These are phyloP conservation scores for Halichoerus grypus DNA, from an alignment of 2,113 vertebrate genomes.

Conservation along the genomic window DNA sequence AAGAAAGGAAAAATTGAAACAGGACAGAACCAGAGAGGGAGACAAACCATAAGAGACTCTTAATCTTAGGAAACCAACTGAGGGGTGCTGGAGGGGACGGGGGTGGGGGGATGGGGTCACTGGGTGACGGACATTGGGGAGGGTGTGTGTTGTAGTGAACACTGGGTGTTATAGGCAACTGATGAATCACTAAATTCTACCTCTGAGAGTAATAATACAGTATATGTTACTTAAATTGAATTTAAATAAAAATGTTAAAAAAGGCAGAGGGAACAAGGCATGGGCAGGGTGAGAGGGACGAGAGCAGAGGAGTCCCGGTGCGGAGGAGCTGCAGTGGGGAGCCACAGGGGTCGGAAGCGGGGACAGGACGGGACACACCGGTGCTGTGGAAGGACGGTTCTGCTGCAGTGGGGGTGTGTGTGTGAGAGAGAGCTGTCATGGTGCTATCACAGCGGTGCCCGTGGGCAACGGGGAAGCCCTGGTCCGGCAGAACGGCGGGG, in stretches of 20 bases:
- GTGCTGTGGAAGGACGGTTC: background rate
- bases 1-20: background rate
- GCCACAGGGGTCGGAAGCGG: background rate
- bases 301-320: background rate
- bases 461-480: too few relatives aligned
- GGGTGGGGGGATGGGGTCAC: background rate
- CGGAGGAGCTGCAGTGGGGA: background rate
- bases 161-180: background rate
- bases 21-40: background rate
- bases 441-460: background rate
- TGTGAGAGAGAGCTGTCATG: background rate
- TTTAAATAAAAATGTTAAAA: background rate
- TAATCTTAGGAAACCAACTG: background rate
- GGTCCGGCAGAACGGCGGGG: fast-evolving
- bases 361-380: too few relatives aligned
- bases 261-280: background rate
- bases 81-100: background rate
- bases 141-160: background rate
- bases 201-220: background rate
- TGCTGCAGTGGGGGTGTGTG: background rate
- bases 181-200: background rate
- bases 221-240: background rate
- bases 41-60: background rate
- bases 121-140: background rate
- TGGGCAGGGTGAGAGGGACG: background rate